A percentile compares a stretch with the other conserved stretches of the same genome.
phyloP scores from a whole-genome alignment of 2,888 invertebrate species.

The Cynaeus angustus region DNA sequence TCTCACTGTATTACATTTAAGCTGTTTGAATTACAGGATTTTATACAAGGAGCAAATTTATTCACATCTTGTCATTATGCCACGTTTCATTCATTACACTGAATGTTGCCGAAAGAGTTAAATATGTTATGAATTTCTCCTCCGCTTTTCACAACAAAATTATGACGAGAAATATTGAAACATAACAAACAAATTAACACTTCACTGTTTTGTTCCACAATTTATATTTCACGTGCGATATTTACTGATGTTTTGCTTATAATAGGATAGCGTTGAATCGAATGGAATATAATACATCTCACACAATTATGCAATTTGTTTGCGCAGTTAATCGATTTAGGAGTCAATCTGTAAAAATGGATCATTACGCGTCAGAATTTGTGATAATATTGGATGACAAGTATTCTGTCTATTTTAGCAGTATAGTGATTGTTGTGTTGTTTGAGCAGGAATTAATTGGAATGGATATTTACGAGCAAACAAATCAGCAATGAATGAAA shows the following conservation, averaged over 20 bases:
- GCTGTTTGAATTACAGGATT: too few relatives aligned
- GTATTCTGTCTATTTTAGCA: not conserved
- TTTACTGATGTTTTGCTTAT: not conserved
- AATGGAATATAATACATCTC: not conserved
- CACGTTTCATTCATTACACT: too few relatives aligned
- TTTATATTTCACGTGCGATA: not conserved
- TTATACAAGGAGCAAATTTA: too few relatives aligned
- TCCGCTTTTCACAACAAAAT: too few relatives aligned
- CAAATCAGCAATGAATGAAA: slow-evolving; percentile 1
- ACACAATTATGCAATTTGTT: not conserved
- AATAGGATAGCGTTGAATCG: not conserved
- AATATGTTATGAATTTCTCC: too few relatives aligned
- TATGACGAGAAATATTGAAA: too few relatives aligned
- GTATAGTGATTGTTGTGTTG: not conserved
- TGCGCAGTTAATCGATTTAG: not conserved
- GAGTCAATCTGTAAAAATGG: not conserved
- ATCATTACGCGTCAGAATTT: too few relatives aligned
- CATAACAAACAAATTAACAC: too few relatives aligned
- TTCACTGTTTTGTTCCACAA: too few relatives aligned
- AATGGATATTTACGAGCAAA: slow-evolving; percentile 6
- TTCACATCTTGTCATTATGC: too few relatives aligned
- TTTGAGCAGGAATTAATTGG: not conserved
- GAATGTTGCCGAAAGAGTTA: too few relatives aligned
- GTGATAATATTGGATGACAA: not conserved
- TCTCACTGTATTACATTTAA: too few relatives aligned